Base-by-base conservation (phyloP, 2,797 vertebrate species). In the Danio jaintianensis region DNA sequence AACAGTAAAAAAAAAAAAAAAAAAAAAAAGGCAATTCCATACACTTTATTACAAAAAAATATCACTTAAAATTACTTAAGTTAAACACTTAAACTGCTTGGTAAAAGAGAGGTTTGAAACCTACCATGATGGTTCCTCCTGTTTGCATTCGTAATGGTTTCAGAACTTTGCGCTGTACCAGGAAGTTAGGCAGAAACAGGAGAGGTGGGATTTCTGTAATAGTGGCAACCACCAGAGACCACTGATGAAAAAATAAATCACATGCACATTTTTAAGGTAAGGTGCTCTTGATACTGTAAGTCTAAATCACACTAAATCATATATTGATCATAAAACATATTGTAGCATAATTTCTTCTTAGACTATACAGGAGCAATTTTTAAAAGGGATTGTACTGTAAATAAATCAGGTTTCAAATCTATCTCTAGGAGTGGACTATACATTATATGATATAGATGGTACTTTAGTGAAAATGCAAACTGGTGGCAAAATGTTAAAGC, bases 181-280 rank as follows among this genome's bases (percentile, higher is more conserved):
- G 90, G 59, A 96, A 98, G 90, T 99, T 99, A 59, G 97, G 97
- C 59, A 99, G 92, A 84, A 97, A 95, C 87, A 97, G 81, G 53
- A 99, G 91, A 0, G 96, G 96, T 38, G 96, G 97, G 62, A 99
- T 98, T 92, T 99, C 97, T 18, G 97, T 99, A 90, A 99, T 99
- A 18, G 94, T 93, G 71, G 97, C 97, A 69, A 99, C 97, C 52
- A 95, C 96, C 58, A 96, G 88, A 13, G 97, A 99, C 97, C 97
- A 98, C 97, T 99, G 77, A 58, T 79, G 2, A 53, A 69, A 2
- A 55, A 69, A 58, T 8, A 84, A 53, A 79, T 43, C 48, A 68
- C 74, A 81, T 16, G 8, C 59, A 66, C 40, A 45, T 67, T 67
- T 61, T 56, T 20, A 55, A 11, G 9, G 9, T 50, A 78, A 81